Evolutionary conservation across 2,888 invertebrate species (phyloP), one percentile per base, ranked within the genome.

Genomic region (Lepidocyrtinus sp.): DNA sequence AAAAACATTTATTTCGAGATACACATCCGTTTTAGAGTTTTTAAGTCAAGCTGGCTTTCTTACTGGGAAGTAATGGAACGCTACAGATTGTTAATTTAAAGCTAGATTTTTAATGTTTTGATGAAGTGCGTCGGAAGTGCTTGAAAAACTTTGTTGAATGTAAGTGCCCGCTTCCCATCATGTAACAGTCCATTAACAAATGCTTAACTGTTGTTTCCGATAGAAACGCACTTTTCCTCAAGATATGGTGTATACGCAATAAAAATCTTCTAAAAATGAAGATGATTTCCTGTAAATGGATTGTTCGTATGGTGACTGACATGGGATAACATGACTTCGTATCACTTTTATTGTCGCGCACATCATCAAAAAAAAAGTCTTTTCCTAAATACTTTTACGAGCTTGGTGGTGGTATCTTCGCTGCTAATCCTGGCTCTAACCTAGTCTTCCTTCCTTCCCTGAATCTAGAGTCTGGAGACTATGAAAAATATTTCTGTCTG

Each of bases 1-100:
- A 55, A 55, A 55, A 55, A 55, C 36, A 36, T 36, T 36, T 12
- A n/a, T n/a, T n/a, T n/a, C n/a, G n/a, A n/a, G n/a, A n/a, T n/a
- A n/a, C n/a, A n/a, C n/a, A n/a, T n/a, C n/a, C n/a, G n/a, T n/a
- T n/a, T n/a, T n/a, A n/a, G n/a, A n/a, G n/a, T n/a, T n/a, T n/a
- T n/a, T n/a, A n/a, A n/a, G n/a, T n/a, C n/a, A n/a, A n/a, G n/a
- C n/a, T n/a, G n/a, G n/a, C n/a, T n/a, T n/a, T n/a, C n/a, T n/a
- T n/a, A n/a, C n/a, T n/a, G n/a, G n/a, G n/a, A n/a, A n/a, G n/a
- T n/a, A n/a, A n/a, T n/a, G n/a, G n/a, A n/a, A n/a, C n/a, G n/a
- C n/a, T n/a, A n/a, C n/a, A n/a, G n/a, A n/a, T n/a, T n/a, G n/a
- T n/a, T n/a, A n/a, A n/a, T n/a, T n/a, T n/a, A n/a, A n/a, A n/a